These are phyloP conservation scores for Vidua macroura DNA, from an alignment of 2,113 vertebrate genomes.

Conservation along the genomic window DNA sequence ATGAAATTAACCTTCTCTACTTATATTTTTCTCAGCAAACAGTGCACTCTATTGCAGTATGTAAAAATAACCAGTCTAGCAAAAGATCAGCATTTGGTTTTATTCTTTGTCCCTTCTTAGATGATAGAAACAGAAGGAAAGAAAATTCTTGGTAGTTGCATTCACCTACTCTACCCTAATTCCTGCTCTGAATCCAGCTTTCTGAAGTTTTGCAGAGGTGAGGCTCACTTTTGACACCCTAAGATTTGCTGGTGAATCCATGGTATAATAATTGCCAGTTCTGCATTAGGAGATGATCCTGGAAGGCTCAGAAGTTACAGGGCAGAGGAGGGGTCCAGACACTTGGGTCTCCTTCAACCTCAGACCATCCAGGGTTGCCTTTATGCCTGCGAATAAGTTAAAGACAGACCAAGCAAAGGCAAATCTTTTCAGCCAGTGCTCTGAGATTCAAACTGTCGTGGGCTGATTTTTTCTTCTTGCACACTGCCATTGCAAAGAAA, in stretches of 20 bases:
- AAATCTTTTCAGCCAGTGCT: background rate
- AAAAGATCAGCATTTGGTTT: background rate
- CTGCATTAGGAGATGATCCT: rapidly evolving
- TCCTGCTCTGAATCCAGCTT: background rate
- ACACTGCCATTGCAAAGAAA: background rate
- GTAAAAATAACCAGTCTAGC: background rate
- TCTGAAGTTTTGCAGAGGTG: background rate
- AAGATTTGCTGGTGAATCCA: background rate
- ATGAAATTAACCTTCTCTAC: background rate
- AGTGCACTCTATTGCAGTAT: background rate
- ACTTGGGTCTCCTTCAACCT: background rate
- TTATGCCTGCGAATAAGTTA: background rate
- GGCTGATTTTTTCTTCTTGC: background rate
- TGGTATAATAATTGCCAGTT: background rate
- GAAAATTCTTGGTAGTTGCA: background rate
- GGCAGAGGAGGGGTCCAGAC: background rate
- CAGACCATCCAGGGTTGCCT: background rate
- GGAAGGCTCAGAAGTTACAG: background rate
- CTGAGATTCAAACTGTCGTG: background rate
- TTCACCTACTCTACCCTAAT: background rate
- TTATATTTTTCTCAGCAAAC: conserved; percentile 27
- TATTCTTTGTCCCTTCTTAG: background rate
- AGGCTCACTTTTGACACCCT: background rate
- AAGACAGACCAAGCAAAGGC: background rate
- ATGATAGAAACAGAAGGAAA: background rate